Conservation (phyloP, 2,113 vertebrate species). For the Rhynchopsitta pachyrhyncha region DNA sequence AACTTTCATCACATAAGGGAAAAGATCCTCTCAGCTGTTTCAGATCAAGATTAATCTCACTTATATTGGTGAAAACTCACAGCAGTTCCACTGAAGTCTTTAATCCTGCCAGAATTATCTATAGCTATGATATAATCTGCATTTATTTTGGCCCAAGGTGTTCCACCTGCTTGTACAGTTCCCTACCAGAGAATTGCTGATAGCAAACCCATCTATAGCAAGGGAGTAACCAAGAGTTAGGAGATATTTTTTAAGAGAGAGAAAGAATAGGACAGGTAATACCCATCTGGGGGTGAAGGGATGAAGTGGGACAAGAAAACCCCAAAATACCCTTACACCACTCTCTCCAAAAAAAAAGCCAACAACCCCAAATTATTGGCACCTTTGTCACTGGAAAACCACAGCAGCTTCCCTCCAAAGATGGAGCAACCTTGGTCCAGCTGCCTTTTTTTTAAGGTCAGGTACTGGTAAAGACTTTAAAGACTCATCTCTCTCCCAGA, state of each 20-base stretch:
- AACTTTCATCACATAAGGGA: constrained; percentile 23
- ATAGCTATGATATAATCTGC: neutral
- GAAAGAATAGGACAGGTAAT: neutral
- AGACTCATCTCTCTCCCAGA: neutral
- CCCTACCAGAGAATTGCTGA: neutral
- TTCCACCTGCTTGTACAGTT: neutral
- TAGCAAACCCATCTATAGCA: neutral
- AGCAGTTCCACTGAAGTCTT: neutral
- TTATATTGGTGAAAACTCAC: neutral
- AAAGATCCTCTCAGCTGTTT: neutral
- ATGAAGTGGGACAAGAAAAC: neutral
- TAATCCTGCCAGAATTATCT: neutral
- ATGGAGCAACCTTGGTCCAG: neutral
- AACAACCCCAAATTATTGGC: neutral
- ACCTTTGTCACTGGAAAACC: neutral
- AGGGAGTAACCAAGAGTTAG: neutral
- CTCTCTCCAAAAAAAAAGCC: accelerated
- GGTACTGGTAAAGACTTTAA: neutral
- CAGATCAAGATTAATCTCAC: constrained; percentile 24
- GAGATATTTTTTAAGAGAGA: neutral
- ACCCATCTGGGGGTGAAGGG: accelerated
- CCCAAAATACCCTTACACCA: neutral
- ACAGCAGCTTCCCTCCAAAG: neutral
- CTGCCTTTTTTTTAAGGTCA: neutral
- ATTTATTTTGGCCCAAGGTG: neutral